phyloP scores from a whole-genome alignment of 2,888 invertebrate genomes.

The Caenorhabditis sp. region DNA sequence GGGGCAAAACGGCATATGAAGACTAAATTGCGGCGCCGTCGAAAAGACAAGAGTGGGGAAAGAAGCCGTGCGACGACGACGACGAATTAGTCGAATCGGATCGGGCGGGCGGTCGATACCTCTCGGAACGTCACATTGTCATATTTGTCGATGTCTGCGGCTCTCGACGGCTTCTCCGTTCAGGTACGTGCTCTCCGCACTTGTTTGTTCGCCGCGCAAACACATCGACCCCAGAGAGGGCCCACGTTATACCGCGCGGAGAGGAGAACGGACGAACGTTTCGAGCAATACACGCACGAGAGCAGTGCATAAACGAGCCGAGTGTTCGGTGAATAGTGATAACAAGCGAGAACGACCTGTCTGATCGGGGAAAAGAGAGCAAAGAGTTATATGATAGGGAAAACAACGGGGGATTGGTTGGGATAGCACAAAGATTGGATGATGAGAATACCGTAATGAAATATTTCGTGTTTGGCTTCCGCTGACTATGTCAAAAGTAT shows the following conservation, averaged over 20 bases:
- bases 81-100: constrained; percentile 3
- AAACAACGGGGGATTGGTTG: no score
- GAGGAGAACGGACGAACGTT: constrained; percentile 15
- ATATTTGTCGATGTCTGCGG: constrained; percentile 47
- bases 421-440: no score
- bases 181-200: constrained; percentile 42
- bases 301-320: not conserved
- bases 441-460: no score
- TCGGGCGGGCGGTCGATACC: constrained; percentile 21
- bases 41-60: constrained; percentile 1
- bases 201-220: constrained; percentile 35
- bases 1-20: not conserved
- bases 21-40: constrained; percentile 21
- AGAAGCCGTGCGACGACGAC: not conserved
- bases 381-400: no score
- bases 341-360: not conserved
- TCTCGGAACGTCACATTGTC: constrained; percentile 48
- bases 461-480: no score
- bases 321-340: constrained; percentile 14
- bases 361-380: not conserved
- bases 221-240: constrained; percentile 22
- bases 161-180: constrained; percentile 56
- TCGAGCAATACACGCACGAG: constrained; percentile 25
- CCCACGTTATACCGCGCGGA: constrained; percentile 50
- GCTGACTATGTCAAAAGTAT: no score